phyloP scores from a whole-genome alignment of 2,797 vertebrate genomes.

The Poecilia picta region DNA sequence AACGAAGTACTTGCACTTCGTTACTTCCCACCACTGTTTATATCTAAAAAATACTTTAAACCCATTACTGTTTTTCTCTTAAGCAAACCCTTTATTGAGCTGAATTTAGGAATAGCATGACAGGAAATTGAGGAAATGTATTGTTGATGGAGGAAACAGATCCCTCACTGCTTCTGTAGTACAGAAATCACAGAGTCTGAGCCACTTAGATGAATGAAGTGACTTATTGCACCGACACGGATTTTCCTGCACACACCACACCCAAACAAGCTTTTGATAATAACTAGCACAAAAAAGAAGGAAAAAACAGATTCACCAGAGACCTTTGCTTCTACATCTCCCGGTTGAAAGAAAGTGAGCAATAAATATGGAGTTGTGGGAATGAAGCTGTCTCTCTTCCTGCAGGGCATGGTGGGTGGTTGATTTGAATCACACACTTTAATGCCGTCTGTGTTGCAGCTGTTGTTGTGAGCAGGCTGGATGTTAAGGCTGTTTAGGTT shows the following conservation, averaged over 20 bases:
- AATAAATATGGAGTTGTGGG: slow-evolving; percentile 17
- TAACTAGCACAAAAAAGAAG: not conserved
- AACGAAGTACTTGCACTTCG: too few relatives aligned
- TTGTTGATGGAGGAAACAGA: not conserved
- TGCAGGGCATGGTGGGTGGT: slow-evolving; percentile 39
- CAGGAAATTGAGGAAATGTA: not conserved
- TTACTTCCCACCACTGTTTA: too few relatives aligned
- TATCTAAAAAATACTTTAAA: not conserved
- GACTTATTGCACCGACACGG: not conserved
- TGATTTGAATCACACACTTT: slow-evolving; percentile 42
- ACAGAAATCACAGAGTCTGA: not conserved
- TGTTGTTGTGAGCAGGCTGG: slow-evolving; percentile 21
- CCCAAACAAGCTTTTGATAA: slow-evolving; percentile 9
- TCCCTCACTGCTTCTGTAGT: not conserved
- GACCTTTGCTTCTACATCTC: not conserved
- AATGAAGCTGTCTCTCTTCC: slow-evolving; percentile 24
- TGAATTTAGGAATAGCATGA: not conserved
- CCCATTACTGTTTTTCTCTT: not conserved
- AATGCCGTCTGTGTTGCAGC: slow-evolving; percentile 25
- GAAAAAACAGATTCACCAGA: not conserved
- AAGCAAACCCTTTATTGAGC: not conserved
- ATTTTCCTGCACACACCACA: slow-evolving; percentile 1
- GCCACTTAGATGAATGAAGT: slow-evolving; percentile 6
- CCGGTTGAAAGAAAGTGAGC: not conserved
- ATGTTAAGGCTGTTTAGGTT: slow-evolving; percentile 14